A percentile compares a stretch with the other conserved stretches of the same genome.
phyloP scores from a whole-genome alignment of 2,888 invertebrate species.

The Leptogaster cylindrica region DNA sequence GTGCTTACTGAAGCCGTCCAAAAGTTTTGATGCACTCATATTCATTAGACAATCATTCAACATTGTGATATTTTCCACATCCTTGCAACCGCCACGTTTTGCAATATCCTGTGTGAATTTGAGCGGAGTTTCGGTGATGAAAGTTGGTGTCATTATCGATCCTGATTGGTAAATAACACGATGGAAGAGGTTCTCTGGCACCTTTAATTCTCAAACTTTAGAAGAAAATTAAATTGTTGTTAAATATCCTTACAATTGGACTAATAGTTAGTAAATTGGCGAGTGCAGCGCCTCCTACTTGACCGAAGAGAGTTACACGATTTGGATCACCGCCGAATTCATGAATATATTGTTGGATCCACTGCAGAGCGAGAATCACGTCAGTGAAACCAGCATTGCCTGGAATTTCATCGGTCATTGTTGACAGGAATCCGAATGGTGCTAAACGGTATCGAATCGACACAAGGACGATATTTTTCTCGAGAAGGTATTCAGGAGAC shows the following conservation, averaged over 20 bases:
- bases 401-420: constrained; percentile 59
- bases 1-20: constrained; percentile 59
- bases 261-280: constrained; percentile 57
- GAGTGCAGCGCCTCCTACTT: constrained; percentile 61
- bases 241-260: constrained; percentile 54
- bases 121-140: constrained; percentile 61
- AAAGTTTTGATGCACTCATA: constrained; percentile 57
- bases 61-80: constrained; percentile 52
- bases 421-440: constrained; percentile 62
- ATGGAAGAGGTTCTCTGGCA: constrained; percentile 62
- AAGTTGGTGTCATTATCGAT: constrained; percentile 63
- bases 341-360: constrained; percentile 60
- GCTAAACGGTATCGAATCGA: constrained; percentile 64
- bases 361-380: constrained; percentile 59
- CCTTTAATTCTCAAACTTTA: no score
- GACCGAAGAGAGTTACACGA: constrained; percentile 61
- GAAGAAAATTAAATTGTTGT: no score
- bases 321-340: constrained; percentile 61
- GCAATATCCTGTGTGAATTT: constrained; percentile 58
- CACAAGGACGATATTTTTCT: constrained; percentile 63
- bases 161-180: constrained; percentile 65
- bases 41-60: constrained; percentile 59
- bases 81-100: constrained; percentile 57
- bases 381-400: constrained; percentile 63
- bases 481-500: constrained; percentile 60